Evolutionary conservation across 1,140 invertebrate species (phyloP), one percentile per base, ranked within the genome.

Genomic region (Eriocheir sinensis): DNA sequence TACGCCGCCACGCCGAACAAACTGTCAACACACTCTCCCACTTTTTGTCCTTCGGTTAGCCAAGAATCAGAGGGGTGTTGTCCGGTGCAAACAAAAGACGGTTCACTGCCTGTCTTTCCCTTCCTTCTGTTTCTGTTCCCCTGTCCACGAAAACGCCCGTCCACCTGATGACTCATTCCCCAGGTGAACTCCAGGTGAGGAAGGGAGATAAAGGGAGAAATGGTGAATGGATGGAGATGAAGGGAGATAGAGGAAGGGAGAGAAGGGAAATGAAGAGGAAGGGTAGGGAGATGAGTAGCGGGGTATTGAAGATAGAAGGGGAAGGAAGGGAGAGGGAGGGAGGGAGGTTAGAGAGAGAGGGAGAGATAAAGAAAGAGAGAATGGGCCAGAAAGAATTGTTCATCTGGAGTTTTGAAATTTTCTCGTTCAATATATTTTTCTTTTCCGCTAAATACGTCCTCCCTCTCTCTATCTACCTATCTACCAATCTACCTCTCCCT

Each of bases 241-340:
- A 72, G 60, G 60, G 17, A 72, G 21, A 6, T 21, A 72, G n/a
- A n/a, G 15, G 60, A 8, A n/a, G 60, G 15, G 44, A 8, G 15
- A 8, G 15, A 15, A 48, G 44, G 15, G 44, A 48, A 8, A 15
- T 8, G 44, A 15, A 48, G 44, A 48, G 44, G 15, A 15, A 83
- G 80, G 8, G 80, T 6, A 27, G 27, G 80, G 8, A 27, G 27
- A 27, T 8, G 80, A 83, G 80, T n/a, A n/a, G 15, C 30, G 2
- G 12, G 81, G 2, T 12, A 83, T 32, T 34, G 81, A 83, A 9
- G 12, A n/a, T 2, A 9, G 6, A 30, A 17, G 83, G 36, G 32
- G 36, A 34, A 86, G 83, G 36, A 34, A 32, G 83, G 36, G 83
- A 85, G 83, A 85, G 83, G 6, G 83, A 86, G 83, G 36, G 83